Base-by-base conservation (phyloP, 2,888 invertebrate genomes). In the Eurytoma californica region DNA sequence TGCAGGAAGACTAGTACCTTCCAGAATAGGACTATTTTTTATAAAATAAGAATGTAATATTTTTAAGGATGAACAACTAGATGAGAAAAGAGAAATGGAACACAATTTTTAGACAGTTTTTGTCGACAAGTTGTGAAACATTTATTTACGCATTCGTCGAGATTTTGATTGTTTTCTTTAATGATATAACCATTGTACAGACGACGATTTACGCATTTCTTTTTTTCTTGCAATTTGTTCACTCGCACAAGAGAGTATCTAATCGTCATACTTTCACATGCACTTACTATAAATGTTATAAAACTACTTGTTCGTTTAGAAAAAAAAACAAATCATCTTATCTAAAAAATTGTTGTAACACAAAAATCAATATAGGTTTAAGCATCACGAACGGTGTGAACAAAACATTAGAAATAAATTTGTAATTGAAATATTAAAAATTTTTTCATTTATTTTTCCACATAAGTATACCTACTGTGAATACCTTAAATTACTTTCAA, bases 21-120 rank as follows among this genome's bases (percentile, higher is more conserved):
- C 60, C 80, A 80, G 73, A 65, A 63, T 77, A 72, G 73, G 77
- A 80, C 65, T 80, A 77, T 73, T 77, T 77, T 80, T 80, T 79
- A 67, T 79, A 74, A 69, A 69, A 69, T 68, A 73, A 76, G 53
- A 74, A 65, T 69, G 63, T 55, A 73, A 73, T 55, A 58, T 67
- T 78, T 61, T 60, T 67, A 77, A 65, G 13, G 66, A 66, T 72
- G 49, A 70, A 76, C 51, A 30, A 39, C 68, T 51, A 74, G 24
- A 39, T 9, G 39, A 74, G 28, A 5, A 61, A 61, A 61, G 13
- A 7, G 24, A 77, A 77, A 65, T 16, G 51, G 60, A 60, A 77
- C 24, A 57, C 65, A 70, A 61, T 58, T 57, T 70, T 63, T 30
- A 65, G 63, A 47, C 70, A 49, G 28, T 77, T 77, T 67, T 70